Percentiles rank a stretch among this genome's conserved stretches.
Conservation (phyloP, 2,113 vertebrate genomes). For the Chitala chitala region DNA sequence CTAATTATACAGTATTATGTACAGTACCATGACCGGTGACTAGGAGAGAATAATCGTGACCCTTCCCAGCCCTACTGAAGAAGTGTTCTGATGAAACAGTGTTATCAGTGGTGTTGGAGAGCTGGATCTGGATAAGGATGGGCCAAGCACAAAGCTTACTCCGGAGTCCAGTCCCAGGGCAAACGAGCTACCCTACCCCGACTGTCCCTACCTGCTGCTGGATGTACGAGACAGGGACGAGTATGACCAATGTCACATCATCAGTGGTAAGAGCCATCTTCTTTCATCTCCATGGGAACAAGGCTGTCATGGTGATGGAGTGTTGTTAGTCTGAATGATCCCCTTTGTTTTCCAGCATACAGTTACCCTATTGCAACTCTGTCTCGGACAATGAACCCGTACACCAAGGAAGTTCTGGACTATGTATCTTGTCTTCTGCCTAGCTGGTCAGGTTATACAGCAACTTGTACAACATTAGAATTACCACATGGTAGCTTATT, state of each 20-base stretch:
- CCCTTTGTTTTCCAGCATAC: slow-evolving; percentile 63
- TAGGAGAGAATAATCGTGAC: slow-evolving; percentile 14
- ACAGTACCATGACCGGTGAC: slow-evolving; percentile 20
- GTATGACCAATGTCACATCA: slow-evolving; percentile 80
- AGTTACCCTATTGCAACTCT: slow-evolving; percentile 79
- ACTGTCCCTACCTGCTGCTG: slow-evolving; percentile 90
- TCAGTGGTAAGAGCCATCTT: slow-evolving; percentile 86
- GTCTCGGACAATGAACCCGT: slow-evolving; percentile 87
- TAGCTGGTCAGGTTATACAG: neutral
- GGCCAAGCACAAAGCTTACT: slow-evolving; percentile 20
- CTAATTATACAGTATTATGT: slow-evolving; percentile 6
- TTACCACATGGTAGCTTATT: too few relatives aligned
- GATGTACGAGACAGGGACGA: slow-evolving; percentile 81
- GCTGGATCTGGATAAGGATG: slow-evolving; percentile 69
- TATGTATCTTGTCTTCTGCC: slow-evolving; percentile 81
- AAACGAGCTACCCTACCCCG: slow-evolving; percentile 68
- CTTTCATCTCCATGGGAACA: too few relatives aligned
- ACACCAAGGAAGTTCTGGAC: slow-evolving; percentile 77
- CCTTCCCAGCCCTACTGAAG: neutral
- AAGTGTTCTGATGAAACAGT: slow-evolving; percentile 32
- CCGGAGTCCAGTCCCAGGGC: slow-evolving; percentile 21
- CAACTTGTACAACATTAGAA: neutral
- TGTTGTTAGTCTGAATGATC: neutral
- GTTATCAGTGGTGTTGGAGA: slow-evolving; percentile 89
- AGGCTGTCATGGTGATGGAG: too few relatives aligned